A percentile compares a stretch with the other conserved stretches of the same genome.
Evolutionary conservation across 2,113 vertebrate species (phyloP).

Genomic region (Bubalus kerabau): DNA sequence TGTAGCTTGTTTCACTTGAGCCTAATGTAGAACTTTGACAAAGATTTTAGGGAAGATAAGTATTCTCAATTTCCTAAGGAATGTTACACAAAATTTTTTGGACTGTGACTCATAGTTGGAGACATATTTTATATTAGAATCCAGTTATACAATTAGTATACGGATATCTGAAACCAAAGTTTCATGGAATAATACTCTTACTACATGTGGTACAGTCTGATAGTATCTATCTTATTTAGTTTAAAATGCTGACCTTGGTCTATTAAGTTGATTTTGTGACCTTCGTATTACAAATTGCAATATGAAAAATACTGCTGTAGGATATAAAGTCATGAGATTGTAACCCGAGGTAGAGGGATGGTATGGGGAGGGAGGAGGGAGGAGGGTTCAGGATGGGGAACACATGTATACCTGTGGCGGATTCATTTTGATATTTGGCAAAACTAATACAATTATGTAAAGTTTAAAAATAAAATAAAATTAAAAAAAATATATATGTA

Average conservation of each 20-base stretch:
- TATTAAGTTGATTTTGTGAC: background rate
- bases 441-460: too few relatives aligned
- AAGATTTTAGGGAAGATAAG: background rate
- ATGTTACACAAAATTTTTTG: background rate
- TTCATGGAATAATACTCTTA: background rate
- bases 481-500: background rate
- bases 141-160: background rate
- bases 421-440: too few relatives aligned
- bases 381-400: too few relatives aligned
- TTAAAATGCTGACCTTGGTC: background rate
- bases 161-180: background rate
- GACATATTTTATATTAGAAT: background rate
- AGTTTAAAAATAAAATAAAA: too few relatives aligned
- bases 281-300: background rate
- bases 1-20: constrained; percentile 33
- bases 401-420: too few relatives aligned
- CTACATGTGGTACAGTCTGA: background rate
- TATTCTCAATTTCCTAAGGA: background rate
- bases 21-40: background rate
- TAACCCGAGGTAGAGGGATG: background rate
- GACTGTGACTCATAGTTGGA: background rate
- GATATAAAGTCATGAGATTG: background rate
- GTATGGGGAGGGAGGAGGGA: too few relatives aligned
- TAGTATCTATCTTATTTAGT: constrained; percentile 1
- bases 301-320: background rate